Base-by-base conservation (phyloP, 2,113 vertebrate species). In the Istiophorus platypterus region DNA sequence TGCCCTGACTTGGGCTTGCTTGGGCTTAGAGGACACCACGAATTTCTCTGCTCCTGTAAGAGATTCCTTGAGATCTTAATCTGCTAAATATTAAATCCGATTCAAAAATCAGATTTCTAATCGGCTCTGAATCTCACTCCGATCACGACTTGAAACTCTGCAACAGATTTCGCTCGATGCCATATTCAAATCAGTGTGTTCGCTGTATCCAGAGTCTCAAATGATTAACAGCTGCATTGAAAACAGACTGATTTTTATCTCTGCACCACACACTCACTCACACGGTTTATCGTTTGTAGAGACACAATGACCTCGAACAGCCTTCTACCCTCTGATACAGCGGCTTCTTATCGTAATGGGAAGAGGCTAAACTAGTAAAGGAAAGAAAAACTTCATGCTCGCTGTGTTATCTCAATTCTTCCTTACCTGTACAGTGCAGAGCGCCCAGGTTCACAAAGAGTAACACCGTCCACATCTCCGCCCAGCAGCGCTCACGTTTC, bases 361-460 rank as follows among this genome's bases (percentile, higher is more conserved):
- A 45, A 14, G 1, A 31, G 5, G n/a, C 4, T 18, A n/a, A 20
- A 17, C 7, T 7, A 58, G 15, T 0, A 20, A 47, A 24, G 51
- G 2, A 34, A 17, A 47, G 1, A 34, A n/a, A 56, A 74, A 41
- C 31, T n/a, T 52, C 45, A 47, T 17, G 14, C 45, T 20, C 2
- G 0, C 13, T 8, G 15, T 29, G 24, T 14, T 6, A 20, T 17
- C n/a, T 10, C 0, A 29, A 57, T 37, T 3, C 7, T 37, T 11
- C 5, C 81, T 8, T 81, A 92, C 92, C 91, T 93, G 82, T 57
- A 27, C 17, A 56, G 31, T 2, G 26, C 26, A 89, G 27, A 71
- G 7, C 34, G 42, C 37, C 26, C 29, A 89, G 26, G 47, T 51
- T 18, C 0, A 90, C 15, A 13, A 90, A 1, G 27, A 78, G 0